Evolutionary conservation across 2,888 invertebrate species (phyloP).

Genomic region (Diplazon laetatorius): DNA sequence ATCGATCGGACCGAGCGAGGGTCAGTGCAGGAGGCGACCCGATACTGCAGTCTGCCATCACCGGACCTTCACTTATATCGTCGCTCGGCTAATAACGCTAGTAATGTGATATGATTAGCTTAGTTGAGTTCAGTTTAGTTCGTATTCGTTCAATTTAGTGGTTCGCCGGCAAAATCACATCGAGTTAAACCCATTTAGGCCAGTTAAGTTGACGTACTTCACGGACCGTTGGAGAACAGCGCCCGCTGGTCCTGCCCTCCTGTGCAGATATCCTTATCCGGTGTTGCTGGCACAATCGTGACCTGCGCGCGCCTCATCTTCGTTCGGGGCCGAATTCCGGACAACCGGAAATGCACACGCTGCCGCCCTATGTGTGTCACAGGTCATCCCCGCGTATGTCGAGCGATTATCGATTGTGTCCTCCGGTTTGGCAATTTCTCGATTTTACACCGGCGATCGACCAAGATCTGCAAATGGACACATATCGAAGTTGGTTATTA

Average conservation of each 20-base stretch:
- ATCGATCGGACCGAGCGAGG: constrained; percentile 74
- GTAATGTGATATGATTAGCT: constrained; percentile 83
- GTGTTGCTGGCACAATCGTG: constrained; percentile 32
- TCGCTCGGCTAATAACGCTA: constrained; percentile 82
- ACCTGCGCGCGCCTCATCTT: neutral
- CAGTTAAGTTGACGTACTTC: constrained; percentile 79
- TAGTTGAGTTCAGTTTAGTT: constrained; percentile 83
- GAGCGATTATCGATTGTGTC: neutral
- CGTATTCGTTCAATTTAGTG: constrained; percentile 82
- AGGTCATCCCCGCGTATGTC: neutral
- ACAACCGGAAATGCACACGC: constrained; percentile 39
- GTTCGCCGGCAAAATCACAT: constrained; percentile 82
- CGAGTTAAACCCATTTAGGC: constrained; percentile 82
- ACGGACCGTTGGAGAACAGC: constrained; percentile 55
- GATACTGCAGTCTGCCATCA: constrained; percentile 81
- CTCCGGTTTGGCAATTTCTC: too few relatives aligned
- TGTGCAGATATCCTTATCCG: constrained; percentile 55
- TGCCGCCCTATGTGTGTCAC: neutral
- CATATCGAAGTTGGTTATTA: neutral
- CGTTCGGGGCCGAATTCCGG: neutral
- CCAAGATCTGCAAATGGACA: neutral
- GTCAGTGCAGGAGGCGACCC: constrained; percentile 81
- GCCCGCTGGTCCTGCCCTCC: constrained; percentile 30
- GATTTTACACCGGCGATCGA: neutral
- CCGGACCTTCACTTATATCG: constrained; percentile 82